phyloP scores from a whole-genome alignment of 2,797 vertebrate species.

The Choloepus didactylus region DNA sequence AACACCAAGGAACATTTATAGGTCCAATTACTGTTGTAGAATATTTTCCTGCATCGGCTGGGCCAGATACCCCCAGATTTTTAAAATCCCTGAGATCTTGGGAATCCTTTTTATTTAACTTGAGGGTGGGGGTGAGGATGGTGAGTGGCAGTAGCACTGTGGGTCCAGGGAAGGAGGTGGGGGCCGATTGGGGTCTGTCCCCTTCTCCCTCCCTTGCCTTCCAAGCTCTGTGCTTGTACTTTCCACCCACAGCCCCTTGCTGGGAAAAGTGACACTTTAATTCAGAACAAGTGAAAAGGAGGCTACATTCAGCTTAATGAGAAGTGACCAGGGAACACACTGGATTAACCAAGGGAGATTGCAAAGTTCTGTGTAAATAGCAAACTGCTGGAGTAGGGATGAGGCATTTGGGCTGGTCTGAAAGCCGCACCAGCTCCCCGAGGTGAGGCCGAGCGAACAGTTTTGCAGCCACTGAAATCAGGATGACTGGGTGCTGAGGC shows the following conservation, averaged over 20 bases:
- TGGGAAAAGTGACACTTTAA: conserved; percentile 79
- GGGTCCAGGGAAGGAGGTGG: not conserved
- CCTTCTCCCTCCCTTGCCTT: not conserved
- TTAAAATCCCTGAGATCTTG: not conserved
- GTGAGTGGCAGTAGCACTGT: not conserved
- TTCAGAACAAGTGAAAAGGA: conserved; percentile 74
- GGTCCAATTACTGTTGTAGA: not conserved
- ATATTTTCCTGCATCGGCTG: conserved; percentile 21
- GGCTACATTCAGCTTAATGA: conserved; percentile 70
- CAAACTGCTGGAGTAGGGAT: not conserved
- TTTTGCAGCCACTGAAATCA: not conserved
- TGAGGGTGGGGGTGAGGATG: not conserved
- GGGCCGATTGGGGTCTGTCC: not conserved
- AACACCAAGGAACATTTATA: not conserved
- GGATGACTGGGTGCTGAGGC: not conserved
- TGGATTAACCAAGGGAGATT: conserved; percentile 71
- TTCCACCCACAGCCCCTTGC: conserved; percentile 56
- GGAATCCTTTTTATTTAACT: conserved; percentile 25
- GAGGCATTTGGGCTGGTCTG: not conserved
- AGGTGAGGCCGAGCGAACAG: not conserved
- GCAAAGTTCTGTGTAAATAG: conserved; percentile 70
- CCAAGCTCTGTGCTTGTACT: not conserved
- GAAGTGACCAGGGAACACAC: conserved; percentile 76
- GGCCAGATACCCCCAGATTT: not conserved
- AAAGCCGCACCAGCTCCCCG: not conserved